Evolutionary conservation across 92 coral and sea anemone genomes (phyloP).

Genomic region (Micromussa lordhowensis): DNA sequence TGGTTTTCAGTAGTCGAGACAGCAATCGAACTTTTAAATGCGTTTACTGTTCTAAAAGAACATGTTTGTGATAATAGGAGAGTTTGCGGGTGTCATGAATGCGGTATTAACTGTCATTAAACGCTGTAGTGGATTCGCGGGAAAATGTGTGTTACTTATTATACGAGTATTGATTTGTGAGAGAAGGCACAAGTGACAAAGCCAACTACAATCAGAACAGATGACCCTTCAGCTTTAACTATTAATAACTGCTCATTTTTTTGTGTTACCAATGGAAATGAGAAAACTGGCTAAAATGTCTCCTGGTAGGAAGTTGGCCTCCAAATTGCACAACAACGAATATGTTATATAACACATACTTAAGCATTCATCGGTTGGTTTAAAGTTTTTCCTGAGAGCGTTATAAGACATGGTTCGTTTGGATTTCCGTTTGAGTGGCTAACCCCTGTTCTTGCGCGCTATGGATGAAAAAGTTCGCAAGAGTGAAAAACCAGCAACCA

Average conservation of each 20-base stretch:
- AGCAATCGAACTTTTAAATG: not conserved
- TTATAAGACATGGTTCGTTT: not conserved
- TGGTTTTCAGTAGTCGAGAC: not conserved
- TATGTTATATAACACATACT: not conserved
- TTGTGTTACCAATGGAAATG: not conserved
- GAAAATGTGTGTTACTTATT: not conserved
- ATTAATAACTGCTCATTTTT: not conserved
- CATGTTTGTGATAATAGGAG: not conserved
- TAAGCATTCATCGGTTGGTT: not conserved
- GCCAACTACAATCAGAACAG: too few relatives aligned
- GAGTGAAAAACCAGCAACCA: not conserved
- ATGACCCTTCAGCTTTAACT: not conserved
- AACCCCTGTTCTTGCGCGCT: not conserved
- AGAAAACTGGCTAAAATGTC: too few relatives aligned
- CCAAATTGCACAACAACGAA: not conserved
- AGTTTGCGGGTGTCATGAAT: not conserved
- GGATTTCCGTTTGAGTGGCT: not conserved
- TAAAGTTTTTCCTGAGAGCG: not conserved
- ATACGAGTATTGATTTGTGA: not conserved
- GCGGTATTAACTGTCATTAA: not conserved
- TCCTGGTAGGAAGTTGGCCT: too few relatives aligned
- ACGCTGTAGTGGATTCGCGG: not conserved
- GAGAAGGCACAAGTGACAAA: not conserved
- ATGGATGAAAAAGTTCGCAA: not conserved
- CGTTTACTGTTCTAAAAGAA: not conserved